Evolutionary conservation across 2,888 invertebrate species (phyloP), one percentile per base, ranked within the genome.

Genomic region (Megamerina dolium): DNA sequence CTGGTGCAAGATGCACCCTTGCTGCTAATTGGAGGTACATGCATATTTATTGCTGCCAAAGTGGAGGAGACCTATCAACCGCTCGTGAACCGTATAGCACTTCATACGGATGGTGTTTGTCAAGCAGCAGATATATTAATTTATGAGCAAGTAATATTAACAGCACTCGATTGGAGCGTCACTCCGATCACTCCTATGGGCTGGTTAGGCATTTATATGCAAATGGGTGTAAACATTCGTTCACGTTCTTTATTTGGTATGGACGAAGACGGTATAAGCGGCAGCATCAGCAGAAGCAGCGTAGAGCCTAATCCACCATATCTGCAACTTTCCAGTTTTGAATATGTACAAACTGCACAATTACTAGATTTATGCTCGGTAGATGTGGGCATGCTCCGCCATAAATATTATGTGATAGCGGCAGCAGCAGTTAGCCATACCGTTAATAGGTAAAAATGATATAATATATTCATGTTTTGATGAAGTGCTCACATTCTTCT

Each of bases 51-150:
- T 58, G 96, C 97, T 14, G 85, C 72, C 32, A 72, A 72, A 52
- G 72, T 86, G 9, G 99, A 99, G 78, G 99, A 99, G 76, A 94
- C 99, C 37, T 99, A 97, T 74, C 97, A 99, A 36, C 97, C 97
- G 1, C 94, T 94, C 73, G 78, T 97, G 41, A 76, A 81, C 8
- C 94, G 95, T 66, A 95, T 97, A 74, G 91, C 96, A 0, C 94
- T 91, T 73, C 95, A 97, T 12, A 97, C 97, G 2, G 99, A 97
- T 75, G 92, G 94, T 44, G 96, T 96, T 1, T 99, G 96, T 70
- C 85, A 85, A 35, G 84, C 87, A 41, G 80, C 80, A 17, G 87
- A 92, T 61, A 92, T 94, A 44, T 68, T 89, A 8, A 75, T 79
- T 26, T 83, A 86, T 58, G 92, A 92, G 69, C 74, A 88, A 46